phyloP scores from a whole-genome alignment of 2,113 vertebrate genomes.

The Leiothrix lutea region DNA sequence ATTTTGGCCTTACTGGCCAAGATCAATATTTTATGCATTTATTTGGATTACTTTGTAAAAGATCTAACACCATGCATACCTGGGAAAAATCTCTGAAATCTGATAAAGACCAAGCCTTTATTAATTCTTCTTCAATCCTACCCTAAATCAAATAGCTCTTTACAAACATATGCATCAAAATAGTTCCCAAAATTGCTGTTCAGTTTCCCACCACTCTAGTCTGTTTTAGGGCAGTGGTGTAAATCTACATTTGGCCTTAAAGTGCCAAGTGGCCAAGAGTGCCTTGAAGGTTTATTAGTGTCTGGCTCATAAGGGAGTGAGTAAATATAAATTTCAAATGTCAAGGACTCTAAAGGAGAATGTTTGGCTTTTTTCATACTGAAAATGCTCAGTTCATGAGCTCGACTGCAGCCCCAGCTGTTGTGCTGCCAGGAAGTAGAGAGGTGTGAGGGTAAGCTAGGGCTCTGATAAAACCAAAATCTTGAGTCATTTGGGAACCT shows the following conservation, averaged over 20 bases:
- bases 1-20: neutral
- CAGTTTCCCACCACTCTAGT: neutral
- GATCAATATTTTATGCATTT: neutral
- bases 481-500: neutral
- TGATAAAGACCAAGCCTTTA: neutral
- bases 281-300: neutral
- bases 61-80: neutral
- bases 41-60: neutral
- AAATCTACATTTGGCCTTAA: neutral
- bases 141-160: neutral
- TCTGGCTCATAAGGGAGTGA: neutral
- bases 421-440: neutral
- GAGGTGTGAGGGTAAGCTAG: neutral
- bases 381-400: neutral
- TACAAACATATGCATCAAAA: neutral
- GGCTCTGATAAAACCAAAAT: neutral
- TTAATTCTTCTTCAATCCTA: neutral
- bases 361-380: neutral
- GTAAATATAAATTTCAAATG: neutral
- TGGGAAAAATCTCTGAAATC: neutral
- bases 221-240: neutral
- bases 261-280: neutral
- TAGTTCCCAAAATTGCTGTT: neutral
- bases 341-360: neutral
- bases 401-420: accelerated